Base-by-base conservation (phyloP, 2,888 invertebrate genomes). In the Watsonalla binaria region DNA sequence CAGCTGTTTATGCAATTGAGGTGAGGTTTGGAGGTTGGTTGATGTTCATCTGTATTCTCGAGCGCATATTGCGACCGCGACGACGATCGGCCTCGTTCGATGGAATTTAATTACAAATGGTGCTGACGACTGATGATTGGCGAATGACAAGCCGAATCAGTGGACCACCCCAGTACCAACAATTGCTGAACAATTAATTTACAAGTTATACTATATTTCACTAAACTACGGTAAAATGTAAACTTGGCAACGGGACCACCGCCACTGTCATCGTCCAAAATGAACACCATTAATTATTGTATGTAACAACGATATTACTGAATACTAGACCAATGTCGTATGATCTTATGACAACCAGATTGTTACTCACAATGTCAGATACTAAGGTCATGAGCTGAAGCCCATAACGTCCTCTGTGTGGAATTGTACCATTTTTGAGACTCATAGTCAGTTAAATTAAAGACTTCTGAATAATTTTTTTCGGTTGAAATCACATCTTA, bases 91-190 rank as follows among this genome's bases (percentile, higher is more conserved):
- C 66, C 63, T 69, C 63, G 67, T 69, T 71, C 24, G 73, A 72
- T 74, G 65, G 75, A 76, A 76, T 77, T 70, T 74, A 76, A 80
- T 80, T 76, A 72, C 65, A 70, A 74, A 65, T 71, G 67, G 68
- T 60, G 58, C 67, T 65, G 66, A 71, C 66, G 62, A 63, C 57
- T 62, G 62, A 57, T 72, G 70, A 71, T 70, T 74, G 70, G 68
- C 65, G 64, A 72, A 71, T 65, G 54, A 65, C 68, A 55, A 57
- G 60, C 60, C 65, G 42, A 42, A 66, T 68, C 68, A 61, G 64
- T 65, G 54, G 53, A 60, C 53, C 56, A 68, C 66, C 69, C 8
- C 9, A 61, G 63, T 70, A 66, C 65, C 73, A 71, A 73, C 69
- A 42, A 8, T 72, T 70, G 74, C 68, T 72, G 69, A 62, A 56